Evolutionary conservation across 1,140 invertebrate genomes (phyloP), one percentile per base, ranked within the genome.

Genomic region (Vollenhovia emeryi): DNA sequence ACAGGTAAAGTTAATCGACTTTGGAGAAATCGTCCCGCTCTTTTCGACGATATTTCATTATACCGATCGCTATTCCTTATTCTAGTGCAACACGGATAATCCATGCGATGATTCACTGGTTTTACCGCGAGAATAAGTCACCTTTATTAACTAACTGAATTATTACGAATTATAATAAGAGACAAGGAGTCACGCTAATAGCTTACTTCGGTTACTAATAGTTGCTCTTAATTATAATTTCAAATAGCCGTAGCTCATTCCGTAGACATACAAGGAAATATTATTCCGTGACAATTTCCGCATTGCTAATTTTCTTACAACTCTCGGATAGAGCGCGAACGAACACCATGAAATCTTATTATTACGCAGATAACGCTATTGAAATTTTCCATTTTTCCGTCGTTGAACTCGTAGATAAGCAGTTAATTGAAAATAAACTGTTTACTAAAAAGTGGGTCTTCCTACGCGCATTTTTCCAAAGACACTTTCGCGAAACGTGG

Each of bases 1-100:
- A 82, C 50, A 24, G n/a, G 43, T 57, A 55, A 73, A 82, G 78
- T 71, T 82, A 71, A 82, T 73, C 50, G 50, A 80, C 78, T 59
- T 73, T 71, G 11, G 18, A 73, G 78, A 82, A 82, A 82, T 73
- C 43, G 36, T n/a, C 8, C 27, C 13, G 13, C 36, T 73, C 15
- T 73, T 66, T 45, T 45, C 24, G 3, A 62, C 7, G 3, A 18
- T 24, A 43, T 45, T 66, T 33, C 11, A 18, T 79, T 40, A 21
- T 9, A 33, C 21, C 4, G 57, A 18, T 50, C 4, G 11, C 43
- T 64, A 27, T 60, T 66, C 50, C 30, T 15, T n/a, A 36, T 68
- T 68, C 15, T 50, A 21, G 27, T 40, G 21, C 9, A 48, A 75
- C 7, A 43, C 36, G 30, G 13, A 60, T 64, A 27, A 69, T 40